Evolutionary conservation across 1,140 invertebrate species (phyloP).

Genomic region (Drosophila baimaii): DNA sequence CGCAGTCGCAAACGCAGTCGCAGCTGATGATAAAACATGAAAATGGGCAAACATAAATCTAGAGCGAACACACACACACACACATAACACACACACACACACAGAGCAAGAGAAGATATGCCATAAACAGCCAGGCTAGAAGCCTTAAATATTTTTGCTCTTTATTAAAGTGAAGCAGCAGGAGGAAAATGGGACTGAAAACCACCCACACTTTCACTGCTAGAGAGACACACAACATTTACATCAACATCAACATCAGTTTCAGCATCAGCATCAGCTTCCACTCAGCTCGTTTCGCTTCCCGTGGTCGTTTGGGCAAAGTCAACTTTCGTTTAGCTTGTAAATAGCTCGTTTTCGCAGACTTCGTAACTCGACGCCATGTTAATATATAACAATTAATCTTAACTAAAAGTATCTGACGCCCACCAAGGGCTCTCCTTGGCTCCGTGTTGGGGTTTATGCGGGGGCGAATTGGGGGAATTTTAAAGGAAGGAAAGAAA

Average conservation of each 20-base stretch:
- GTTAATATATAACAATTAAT: conserved; percentile 84
- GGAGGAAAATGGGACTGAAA: not conserved
- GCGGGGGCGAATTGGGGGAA: not conserved
- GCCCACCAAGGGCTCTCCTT: conserved; percentile 35
- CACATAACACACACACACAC: conserved; percentile 16
- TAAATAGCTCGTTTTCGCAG: conserved; percentile 84
- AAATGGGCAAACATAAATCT: conserved; percentile 80
- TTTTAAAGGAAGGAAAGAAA: no score
- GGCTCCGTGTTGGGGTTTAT: conserved; percentile 18
- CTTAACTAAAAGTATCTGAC: conserved; percentile 80
- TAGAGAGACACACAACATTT: conserved; percentile 45
- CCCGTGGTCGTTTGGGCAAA: conserved; percentile 66
- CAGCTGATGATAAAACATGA: conserved; percentile 81
- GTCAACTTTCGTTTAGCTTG: conserved; percentile 84
- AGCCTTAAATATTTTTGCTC: conserved; percentile 64
- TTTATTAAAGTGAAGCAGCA: conserved; percentile 47
- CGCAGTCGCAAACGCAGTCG: conserved; percentile 29
- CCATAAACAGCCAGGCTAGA: conserved; percentile 44
- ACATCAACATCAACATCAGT: conserved; percentile 53
- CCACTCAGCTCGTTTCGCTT: conserved; percentile 37
- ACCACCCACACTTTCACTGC: conserved; percentile 44
- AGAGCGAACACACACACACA: conserved; percentile 33
- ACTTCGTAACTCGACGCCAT: conserved; percentile 82
- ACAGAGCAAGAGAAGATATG: conserved; percentile 36
- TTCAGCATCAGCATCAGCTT: conserved; percentile 38